A percentile compares a stretch with the other conserved stretches of the same genome.
Evolutionary conservation across 2,888 invertebrate genomes (phyloP).

Genomic region (Therioaphis trifolii): DNA sequence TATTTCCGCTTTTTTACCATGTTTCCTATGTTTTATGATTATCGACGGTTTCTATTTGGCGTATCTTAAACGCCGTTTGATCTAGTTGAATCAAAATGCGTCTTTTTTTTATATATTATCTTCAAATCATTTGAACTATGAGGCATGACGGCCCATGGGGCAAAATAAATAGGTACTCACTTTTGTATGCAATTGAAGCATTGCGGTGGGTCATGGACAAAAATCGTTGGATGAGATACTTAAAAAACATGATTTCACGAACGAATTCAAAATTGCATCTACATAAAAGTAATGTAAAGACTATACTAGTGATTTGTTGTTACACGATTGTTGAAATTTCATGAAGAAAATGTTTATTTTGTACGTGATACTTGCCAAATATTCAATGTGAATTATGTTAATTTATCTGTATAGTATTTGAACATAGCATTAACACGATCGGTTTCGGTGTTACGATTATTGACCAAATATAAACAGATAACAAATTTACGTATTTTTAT

Average conservation of each 20-base stretch:
- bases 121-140: not conserved
- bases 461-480: not conserved
- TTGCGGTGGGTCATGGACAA: slow-evolving; percentile 37
- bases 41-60: slow-evolving; percentile 12
- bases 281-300: not conserved
- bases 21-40: not conserved
- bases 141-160: slow-evolving; percentile 21
- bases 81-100: not conserved
- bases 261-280: slow-evolving; percentile 10
- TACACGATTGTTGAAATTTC: slow-evolving; percentile 21
- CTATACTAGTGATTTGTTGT: slow-evolving; percentile 26
- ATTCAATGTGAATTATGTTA: slow-evolving; percentile 24
- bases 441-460: not conserved
- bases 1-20: not conserved
- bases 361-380: slow-evolving; percentile 40
- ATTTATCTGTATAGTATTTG: slow-evolving; percentile 13
- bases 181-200: slow-evolving; percentile 36
- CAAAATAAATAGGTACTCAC: slow-evolving; percentile 49
- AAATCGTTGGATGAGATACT: not conserved
- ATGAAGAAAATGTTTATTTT: slow-evolving; percentile 21
- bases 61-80: slow-evolving; percentile 17
- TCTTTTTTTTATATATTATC: slow-evolving; percentile 20
- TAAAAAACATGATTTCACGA: slow-evolving; percentile 23
- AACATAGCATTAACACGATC: not conserved
- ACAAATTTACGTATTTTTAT: not conserved